These are phyloP conservation scores for Drosophila maculinotata DNA, from an alignment of 2,888 invertebrate genomes.

Conservation along the genomic window DNA sequence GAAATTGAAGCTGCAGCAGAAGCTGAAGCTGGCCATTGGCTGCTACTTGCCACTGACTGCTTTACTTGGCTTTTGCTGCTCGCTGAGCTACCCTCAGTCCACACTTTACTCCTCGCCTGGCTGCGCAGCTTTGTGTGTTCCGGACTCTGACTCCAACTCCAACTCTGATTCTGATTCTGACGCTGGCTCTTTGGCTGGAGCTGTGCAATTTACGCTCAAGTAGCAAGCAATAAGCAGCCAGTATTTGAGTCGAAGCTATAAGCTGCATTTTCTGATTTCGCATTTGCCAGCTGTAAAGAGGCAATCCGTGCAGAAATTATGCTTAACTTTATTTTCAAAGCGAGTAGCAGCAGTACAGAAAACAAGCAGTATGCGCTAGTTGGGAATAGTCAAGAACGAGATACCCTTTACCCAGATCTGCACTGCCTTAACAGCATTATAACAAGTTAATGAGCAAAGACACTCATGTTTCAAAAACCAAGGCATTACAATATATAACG, in stretches of 20 bases:
- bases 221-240: conserved; percentile 49
- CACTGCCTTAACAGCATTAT: no score
- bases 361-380: conserved; percentile 6
- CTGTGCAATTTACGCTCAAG: conserved; percentile 76
- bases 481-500: no score
- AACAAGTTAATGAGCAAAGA: no score
- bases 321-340: conserved; percentile 75
- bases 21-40: conserved; percentile 21
- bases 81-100: conserved; percentile 22
- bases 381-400: not conserved
- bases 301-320: conserved; percentile 78
- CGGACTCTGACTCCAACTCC: conserved; percentile 27
- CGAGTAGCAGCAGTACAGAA: conserved; percentile 32
- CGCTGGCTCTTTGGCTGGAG: conserved; percentile 36
- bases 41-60: conserved; percentile 19
- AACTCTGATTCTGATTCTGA: conserved; percentile 28
- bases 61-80: conserved; percentile 56
- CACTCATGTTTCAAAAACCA: no score
- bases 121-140: conserved; percentile 65
- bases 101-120: conserved; percentile 58
- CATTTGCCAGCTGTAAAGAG: conserved; percentile 64
- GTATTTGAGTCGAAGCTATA: conserved; percentile 37
- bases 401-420: not conserved
- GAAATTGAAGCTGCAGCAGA: conserved; percentile 22
- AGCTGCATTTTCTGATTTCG: conserved; percentile 57